Evolutionary conservation across 2,888 invertebrate species (phyloP).

Genomic region (Nysson spinosus): DNA sequence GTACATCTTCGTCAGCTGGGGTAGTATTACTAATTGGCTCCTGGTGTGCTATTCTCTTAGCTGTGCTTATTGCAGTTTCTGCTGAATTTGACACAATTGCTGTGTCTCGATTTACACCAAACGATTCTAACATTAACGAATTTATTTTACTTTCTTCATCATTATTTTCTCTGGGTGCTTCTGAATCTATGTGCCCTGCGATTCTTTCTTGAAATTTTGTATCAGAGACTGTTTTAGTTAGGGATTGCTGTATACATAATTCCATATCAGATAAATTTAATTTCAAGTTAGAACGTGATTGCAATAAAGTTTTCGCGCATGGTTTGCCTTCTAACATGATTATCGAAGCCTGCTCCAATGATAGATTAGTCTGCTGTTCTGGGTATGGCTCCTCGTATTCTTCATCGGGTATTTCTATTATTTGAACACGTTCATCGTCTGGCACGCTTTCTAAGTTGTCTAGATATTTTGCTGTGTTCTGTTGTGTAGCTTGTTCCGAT

Average conservation of each 20-base stretch:
- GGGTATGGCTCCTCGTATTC: slow-evolving; percentile 73
- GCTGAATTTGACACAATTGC: no score
- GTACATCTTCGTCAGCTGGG: no score
- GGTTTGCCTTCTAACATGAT: slow-evolving; percentile 67
- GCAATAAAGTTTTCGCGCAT: slow-evolving; percentile 44
- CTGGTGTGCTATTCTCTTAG: no score
- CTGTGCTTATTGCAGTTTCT: no score
- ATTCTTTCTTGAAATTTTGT: slow-evolving; percentile 42
- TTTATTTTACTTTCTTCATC: no score
- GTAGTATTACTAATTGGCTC: no score
- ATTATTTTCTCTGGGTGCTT: not conserved
- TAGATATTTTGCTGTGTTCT: slow-evolving; percentile 4
- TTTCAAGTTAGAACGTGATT: slow-evolving; percentile 45
- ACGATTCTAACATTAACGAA: no score
- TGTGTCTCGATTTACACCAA: no score
- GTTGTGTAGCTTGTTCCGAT: slow-evolving; percentile 26
- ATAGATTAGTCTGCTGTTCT: slow-evolving; percentile 65
- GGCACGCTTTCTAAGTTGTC: slow-evolving; percentile 63
- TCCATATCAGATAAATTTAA: slow-evolving; percentile 69
- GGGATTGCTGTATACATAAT: slow-evolving; percentile 63
- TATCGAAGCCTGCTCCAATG: slow-evolving; percentile 68
- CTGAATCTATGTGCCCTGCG: not conserved
- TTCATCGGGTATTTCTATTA: slow-evolving; percentile 72
- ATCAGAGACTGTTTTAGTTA: slow-evolving; percentile 66
- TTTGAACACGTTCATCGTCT: slow-evolving; percentile 75